Base-by-base conservation (phyloP, 1,140 invertebrate species). In the Amphibalanus amphitrite region DNA sequence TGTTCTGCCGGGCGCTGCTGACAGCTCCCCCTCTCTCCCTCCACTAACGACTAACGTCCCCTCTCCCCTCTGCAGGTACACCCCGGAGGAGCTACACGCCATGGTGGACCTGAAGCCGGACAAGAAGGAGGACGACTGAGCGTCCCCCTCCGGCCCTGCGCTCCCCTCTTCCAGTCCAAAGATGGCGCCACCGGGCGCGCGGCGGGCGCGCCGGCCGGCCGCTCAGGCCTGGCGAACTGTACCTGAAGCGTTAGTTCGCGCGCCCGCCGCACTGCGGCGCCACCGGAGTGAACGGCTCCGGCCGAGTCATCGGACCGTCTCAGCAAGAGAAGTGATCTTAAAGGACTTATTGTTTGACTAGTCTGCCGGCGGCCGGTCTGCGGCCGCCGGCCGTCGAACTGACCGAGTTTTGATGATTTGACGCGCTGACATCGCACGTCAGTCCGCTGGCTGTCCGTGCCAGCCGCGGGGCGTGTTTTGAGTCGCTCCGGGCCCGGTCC, bases 41-140 rank as follows among this genome's bases (percentile, higher is more conserved):
- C 8, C 20, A 65, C 64, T 65, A 6, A 4, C 26, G 26, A 6
- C 20, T 23, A 65, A 15, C 26, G 20, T n/a, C 23, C 23, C 20
- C 26, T n/a, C n/a, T 23, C 25, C 71, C 1, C 64, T 72, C 83
- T 85, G 15, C 81, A 93, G 91, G 78, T 92, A 89, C 81, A 91
- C 87, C 77, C 90, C 93, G 3, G 92, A 95, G 80, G 90, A 95
- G 79, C 82, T 95, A 75, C 92, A 95, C 79, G 90, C 90, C 78
- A 92, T 93, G 86, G 92, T 95, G 75, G 92, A 95, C 82, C 86
- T 95, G 78, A 95, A 96, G 82, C 90, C 90, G 75, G 92, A 95
- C 78, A 93, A 94, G 80, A 94, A 93, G 82, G 91, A 94, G 79
- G 91, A 95, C 82, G 92, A 95, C 68, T 78, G 73, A 77, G 4